Percentiles rank a stretch among this genome's conserved stretches.
Evolutionary conservation across 1,140 invertebrate genomes (phyloP).

Genomic region (Goniozus legneri): DNA sequence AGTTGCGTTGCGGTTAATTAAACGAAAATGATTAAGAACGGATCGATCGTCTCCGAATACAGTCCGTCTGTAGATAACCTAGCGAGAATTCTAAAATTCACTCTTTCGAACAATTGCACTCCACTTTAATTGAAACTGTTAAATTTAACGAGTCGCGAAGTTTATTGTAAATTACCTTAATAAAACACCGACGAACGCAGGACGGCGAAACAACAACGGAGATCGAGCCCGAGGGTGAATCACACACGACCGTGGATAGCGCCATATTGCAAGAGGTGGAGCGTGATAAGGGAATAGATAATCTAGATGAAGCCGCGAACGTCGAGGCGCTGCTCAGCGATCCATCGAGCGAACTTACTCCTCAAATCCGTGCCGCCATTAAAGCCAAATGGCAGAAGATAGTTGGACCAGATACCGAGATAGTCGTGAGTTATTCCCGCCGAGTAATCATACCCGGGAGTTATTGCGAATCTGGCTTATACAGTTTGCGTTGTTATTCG

Average conservation of each 20-base stretch:
- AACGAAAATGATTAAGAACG: too few relatives aligned
- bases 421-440: constrained; percentile 63
- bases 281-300: constrained; percentile 54
- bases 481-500: not conserved
- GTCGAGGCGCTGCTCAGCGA: constrained; percentile 55
- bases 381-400: constrained; percentile 82
- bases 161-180: too few relatives aligned
- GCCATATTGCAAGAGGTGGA: constrained; percentile 58
- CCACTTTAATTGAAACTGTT: too few relatives aligned
- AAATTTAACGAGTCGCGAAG: too few relatives aligned
- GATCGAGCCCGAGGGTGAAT: constrained; percentile 67
- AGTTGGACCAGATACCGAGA: constrained; percentile 77
- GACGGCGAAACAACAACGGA: constrained; percentile 60
- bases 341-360: constrained; percentile 58
- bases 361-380: constrained; percentile 74
- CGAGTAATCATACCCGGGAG: not conserved
- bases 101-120: too few relatives aligned
- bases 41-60: too few relatives aligned
- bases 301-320: constrained; percentile 59
- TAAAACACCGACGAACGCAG: too few relatives aligned
- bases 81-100: too few relatives aligned
- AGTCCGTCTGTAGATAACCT: too few relatives aligned
- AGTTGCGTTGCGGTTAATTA: too few relatives aligned
- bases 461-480: not conserved
- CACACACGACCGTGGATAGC: constrained; percentile 61